Evolutionary conservation across 64 coral and sea anemone species (phyloP), one percentile per base, ranked within the genome.

Genomic region (Actinia tenebrosa): DNA sequence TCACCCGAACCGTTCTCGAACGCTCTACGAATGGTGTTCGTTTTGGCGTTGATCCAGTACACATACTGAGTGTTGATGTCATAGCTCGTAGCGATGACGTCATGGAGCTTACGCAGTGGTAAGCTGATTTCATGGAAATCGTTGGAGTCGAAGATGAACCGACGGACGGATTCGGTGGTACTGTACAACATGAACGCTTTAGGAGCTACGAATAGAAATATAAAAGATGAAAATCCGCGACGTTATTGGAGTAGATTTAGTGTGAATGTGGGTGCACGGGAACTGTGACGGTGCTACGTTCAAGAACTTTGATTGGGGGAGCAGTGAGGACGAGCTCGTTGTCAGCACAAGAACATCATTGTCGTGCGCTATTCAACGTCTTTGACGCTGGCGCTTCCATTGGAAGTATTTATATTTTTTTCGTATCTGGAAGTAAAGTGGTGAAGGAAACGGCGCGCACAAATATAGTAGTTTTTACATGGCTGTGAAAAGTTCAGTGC

Each of bases 101-200:
- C 64, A 86, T 88, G 56, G 42, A 92, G 23, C 16, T 77, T 72
- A 50, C 64, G 86, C 26, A 99, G 52, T 10, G 93, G 93, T 11
- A 99, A 60, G 69, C 89, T 85, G 0, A 99, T 92, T 22, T 95
- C 91, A 16, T 87, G 86, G 44, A 92, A 92, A 53, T 95, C 88
- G 30, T 87, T 71, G 26, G 91, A 93, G 59, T 99, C 78, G 61
- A 99, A 88, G 0, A 91, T 88, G 47, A 95, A 53, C 16, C 91
- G 90, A 7, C 89, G 93, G 72, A 99, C 80, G 10, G 78, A 71
- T 19, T 78, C 92, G 15, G 62, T 47, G 13, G 90, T 90, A 47
- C 93, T 99, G 60, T 90, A 90, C 53, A 99, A 88, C 77, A 99
- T 91, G 30, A 99, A 99, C 0, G 89, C 84, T 63, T 78, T 52